Evolutionary conservation across 2,888 invertebrate species (phyloP), one percentile per base, ranked within the genome.

Genomic region (Thecophora atra): DNA sequence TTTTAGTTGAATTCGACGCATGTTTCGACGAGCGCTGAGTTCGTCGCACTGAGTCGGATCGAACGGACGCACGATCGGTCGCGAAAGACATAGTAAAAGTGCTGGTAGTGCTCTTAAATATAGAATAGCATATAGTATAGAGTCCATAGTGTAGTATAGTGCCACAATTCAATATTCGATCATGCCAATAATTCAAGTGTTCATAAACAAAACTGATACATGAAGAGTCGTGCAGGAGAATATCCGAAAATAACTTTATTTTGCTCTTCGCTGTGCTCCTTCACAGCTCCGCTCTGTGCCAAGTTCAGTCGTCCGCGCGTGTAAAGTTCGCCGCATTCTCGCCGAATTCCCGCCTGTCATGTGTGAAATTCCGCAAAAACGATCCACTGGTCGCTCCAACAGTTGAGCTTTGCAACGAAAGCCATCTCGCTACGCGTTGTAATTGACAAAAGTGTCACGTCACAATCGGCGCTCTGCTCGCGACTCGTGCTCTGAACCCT

Each of bases 1-100:
- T 75, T 80, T 79, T 78, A 78, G 83, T 82, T 81, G 79, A 82
- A 81, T 80, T 78, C 81, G 81, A 77, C 82, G 82, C 83, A 79
- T 79, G 80, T 82, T 81, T 78, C 81, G 80, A 82, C 70, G 77
- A 81, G 78, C 81, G 81, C 78, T 80, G 78, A 80, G 76, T 77
- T 80, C 65, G 71, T 69, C 69, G 79, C 76, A 74, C 69, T 44
- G 37, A 66, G 37, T 11, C 28, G 47, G 65, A 52, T 47, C 28
- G 52, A 26, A 30, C 65, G 65, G 28, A 63, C 42, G 63, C 42
- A 15, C 60, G 37, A 60, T 30, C 60, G 60, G 28, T 13, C 63
- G 63, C n/a, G 37, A 17, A 30, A 26, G 30, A 30, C 15, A 44
- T n/a, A 47, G 47, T 47, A 47, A 47, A 47, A 47, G 47, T 47